A percentile compares a stretch with the other conserved stretches of the same genome.
These are phyloP conservation scores for Andricus quercusramuli DNA, from an alignment of 2,888 invertebrate species.

Conservation along the genomic window DNA sequence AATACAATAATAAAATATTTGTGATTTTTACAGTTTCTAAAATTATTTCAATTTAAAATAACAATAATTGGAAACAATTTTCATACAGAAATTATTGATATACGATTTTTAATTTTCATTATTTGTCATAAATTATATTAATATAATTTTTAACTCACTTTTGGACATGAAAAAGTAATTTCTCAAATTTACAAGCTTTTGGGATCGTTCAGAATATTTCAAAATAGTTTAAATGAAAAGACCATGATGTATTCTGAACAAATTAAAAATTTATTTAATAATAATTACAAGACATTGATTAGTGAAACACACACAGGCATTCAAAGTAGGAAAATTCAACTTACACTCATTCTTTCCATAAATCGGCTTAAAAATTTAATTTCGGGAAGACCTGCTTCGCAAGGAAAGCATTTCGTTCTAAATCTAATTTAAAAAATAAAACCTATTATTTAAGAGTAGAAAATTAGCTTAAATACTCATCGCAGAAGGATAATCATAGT, in stretches of 20 bases:
- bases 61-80: too few species aligned
- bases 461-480: conserved; percentile 21
- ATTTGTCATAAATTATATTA: too few species aligned
- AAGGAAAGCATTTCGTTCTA: background rate
- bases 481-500: background rate
- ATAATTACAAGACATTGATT: conserved; percentile 6
- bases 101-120: background rate
- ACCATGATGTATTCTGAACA: background rate
- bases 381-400: conserved; percentile 21
- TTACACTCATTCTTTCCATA: background rate
- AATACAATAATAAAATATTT: too few species aligned
- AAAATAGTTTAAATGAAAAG: background rate
- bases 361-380: background rate
- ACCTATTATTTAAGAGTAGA: conserved; percentile 19
- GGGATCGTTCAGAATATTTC: too few species aligned
- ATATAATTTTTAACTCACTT: too few species aligned
- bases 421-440: conserved; percentile 32
- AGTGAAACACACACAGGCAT: background rate
- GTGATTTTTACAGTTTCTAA: too few species aligned
- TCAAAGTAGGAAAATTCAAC: background rate
- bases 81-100: too few species aligned
- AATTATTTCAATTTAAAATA: too few species aligned
- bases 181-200: too few species aligned
- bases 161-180: too few species aligned
- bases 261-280: conserved; percentile 30